phyloP scores from a whole-genome alignment of 2,888 invertebrate species.

The Lobophora halterata region DNA sequence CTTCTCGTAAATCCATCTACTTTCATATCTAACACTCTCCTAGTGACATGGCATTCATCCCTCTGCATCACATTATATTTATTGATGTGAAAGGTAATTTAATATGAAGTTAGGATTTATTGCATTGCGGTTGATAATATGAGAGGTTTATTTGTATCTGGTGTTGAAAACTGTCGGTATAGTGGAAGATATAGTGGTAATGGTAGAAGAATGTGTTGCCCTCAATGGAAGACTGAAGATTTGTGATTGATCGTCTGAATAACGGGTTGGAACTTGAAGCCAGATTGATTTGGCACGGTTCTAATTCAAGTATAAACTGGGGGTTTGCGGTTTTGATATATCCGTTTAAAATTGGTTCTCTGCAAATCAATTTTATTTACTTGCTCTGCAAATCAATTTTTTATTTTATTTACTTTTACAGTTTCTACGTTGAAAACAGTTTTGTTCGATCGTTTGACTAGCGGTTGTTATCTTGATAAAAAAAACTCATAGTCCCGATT shows the following conservation, averaged over 20 bases:
- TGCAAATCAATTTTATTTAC: conserved; percentile 6
- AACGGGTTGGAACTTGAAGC: background rate
- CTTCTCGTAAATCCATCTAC: too few species aligned
- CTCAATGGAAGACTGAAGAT: background rate
- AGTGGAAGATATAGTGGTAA: conserved; percentile 3
- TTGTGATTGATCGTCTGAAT: too few species aligned
- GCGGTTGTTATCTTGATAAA: too few species aligned
- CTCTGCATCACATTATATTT: too few species aligned
- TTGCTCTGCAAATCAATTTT: conserved; percentile 9
- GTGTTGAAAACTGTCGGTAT: conserved; percentile 10
- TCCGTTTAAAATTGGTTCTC: conserved; percentile 10
- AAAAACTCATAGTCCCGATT: too few species aligned
- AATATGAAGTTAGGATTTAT: conserved; percentile 11
- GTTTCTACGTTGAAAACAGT: too few species aligned
- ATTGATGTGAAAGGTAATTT: conserved; percentile 11
- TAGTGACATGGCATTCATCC: conserved; percentile 15
- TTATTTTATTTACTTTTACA: conserved; percentile 12
- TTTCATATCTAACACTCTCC: too few species aligned
- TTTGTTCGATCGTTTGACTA: too few species aligned
- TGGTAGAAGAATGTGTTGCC: background rate
- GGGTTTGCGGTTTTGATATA: too few species aligned
- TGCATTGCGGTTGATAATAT: conserved; percentile 15
- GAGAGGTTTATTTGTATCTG: conserved; percentile 12
- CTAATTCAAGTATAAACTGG: background rate
- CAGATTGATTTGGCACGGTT: background rate